Base-by-base conservation (phyloP, 2,888 invertebrate genomes). In the Sceliomorpha sp. region DNA sequence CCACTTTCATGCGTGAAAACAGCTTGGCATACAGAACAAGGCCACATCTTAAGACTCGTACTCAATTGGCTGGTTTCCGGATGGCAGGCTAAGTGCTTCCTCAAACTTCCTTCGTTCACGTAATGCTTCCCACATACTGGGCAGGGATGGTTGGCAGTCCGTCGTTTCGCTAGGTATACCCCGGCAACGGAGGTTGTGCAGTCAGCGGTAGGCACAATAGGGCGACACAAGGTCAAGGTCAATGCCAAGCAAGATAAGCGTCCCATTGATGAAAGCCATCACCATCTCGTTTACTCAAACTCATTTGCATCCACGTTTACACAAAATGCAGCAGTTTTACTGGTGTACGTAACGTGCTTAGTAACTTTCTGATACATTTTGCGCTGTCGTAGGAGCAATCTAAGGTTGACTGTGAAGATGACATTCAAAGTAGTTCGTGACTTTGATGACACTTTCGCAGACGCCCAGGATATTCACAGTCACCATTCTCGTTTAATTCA, bases 121-220 rank as follows among this genome's bases (percentile, higher is more conserved):
- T 97, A 97, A 89, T 97, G 96, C 90, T 97, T 97, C 77, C 97
- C 97, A 89, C 97, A 97, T 36, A 97, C 95, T 13, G 97, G 97
- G 88, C 97, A 97, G 48, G 97, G 96, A 89, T 97, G 97, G 89
- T 97, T 97, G 80, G 97, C 96, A 80, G 96, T 96, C 90, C 96
- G 92, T 90, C 97, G 93, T 91, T 97, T 97, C 89, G 96, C 96
- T 93, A 95, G 92, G 92, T 95, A 95, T 91, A 86, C 85, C 88
- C 88, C 88, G 85, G 86, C 87, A 88, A 87, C 86, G 87, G 88
- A 87, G 86, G 87, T 88, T 85, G 87, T 84, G 88, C 88, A 88
- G 87, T 88, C 88, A 87, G 88, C 88, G 82, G 87, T 82, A 84
- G 88, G 87, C 87, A 88, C 88, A 88, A 86, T 81, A 87, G 87